Conservation (phyloP, 1,140 invertebrate species). For the Orchesella cincta region DNA sequence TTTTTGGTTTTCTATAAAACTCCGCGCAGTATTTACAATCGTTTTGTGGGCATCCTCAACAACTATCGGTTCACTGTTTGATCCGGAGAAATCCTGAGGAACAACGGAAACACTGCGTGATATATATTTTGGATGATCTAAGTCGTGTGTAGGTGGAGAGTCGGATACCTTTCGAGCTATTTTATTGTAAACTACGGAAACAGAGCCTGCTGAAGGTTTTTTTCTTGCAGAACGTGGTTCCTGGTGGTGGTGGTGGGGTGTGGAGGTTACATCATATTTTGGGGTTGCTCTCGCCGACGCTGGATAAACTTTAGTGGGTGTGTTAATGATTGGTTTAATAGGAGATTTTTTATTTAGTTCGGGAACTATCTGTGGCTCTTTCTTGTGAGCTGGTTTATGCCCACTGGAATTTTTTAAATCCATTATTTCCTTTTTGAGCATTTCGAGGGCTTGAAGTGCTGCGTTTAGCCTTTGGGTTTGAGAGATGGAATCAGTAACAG, state of each 20-base stretch:
- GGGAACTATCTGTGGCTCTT: neutral
- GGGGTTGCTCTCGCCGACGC: neutral
- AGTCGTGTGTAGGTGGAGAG: slow-evolving; percentile 3
- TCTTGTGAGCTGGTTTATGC: neutral
- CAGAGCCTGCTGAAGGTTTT: neutral
- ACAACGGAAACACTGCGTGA: slow-evolving; percentile 18
- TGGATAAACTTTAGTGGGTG: neutral
- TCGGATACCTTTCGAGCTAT: neutral
- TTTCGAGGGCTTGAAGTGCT: slow-evolving; percentile 42
- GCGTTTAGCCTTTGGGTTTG: slow-evolving; percentile 20
- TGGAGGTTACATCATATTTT: neutral
- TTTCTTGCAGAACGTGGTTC: neutral
- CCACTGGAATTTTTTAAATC: slow-evolving; percentile 31
- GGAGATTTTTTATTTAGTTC: neutral
- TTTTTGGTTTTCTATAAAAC: slow-evolving; percentile 11
- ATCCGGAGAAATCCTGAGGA: slow-evolving; percentile 1
- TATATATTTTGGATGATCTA: neutral
- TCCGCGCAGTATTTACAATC: slow-evolving; percentile 10
- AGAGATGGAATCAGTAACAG: no score
- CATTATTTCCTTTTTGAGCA: slow-evolving; percentile 42
- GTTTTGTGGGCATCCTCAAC: neutral
- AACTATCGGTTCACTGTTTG: neutral
- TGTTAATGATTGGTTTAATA: neutral
- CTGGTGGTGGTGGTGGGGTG: no score
- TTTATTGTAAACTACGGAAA: neutral